These are phyloP conservation scores for Abscondita cerata DNA, from an alignment of 2,888 invertebrate species.

Conservation along the genomic window DNA sequence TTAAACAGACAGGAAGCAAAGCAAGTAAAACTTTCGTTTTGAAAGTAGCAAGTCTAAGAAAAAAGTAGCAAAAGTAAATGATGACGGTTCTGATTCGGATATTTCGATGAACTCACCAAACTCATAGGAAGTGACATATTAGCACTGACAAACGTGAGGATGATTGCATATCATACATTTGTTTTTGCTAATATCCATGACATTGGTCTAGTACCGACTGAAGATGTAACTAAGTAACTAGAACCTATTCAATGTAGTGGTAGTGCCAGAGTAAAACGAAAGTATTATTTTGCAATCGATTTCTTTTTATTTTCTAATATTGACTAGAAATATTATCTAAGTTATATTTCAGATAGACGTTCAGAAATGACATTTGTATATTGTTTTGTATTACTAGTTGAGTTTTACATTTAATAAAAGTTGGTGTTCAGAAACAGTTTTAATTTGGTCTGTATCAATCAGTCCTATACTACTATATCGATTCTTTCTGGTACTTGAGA, in stretches of 20 bases:
- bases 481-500: not conserved
- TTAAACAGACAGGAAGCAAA: not conserved
- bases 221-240: not conserved
- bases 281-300: not conserved
- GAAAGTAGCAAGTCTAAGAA: not conserved
- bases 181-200: not conserved
- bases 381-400: not conserved
- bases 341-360: not conserved
- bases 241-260: not conserved
- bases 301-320: not conserved
- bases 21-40: not conserved
- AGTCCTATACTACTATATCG: not conserved
- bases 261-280: not conserved
- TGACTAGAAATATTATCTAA: not conserved
- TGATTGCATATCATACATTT: not conserved
- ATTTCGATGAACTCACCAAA: not conserved
- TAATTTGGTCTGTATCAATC: not conserved
- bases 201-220: not conserved
- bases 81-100: not conserved
- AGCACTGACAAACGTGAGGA: not conserved
- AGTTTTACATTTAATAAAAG: not conserved
- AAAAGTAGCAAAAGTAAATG: not conserved
- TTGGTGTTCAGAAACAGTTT: not conserved
- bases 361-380: not conserved
- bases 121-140: not conserved